Evolutionary conservation across 1,140 invertebrate genomes (phyloP).

Genomic region (Halyomorpha halys): DNA sequence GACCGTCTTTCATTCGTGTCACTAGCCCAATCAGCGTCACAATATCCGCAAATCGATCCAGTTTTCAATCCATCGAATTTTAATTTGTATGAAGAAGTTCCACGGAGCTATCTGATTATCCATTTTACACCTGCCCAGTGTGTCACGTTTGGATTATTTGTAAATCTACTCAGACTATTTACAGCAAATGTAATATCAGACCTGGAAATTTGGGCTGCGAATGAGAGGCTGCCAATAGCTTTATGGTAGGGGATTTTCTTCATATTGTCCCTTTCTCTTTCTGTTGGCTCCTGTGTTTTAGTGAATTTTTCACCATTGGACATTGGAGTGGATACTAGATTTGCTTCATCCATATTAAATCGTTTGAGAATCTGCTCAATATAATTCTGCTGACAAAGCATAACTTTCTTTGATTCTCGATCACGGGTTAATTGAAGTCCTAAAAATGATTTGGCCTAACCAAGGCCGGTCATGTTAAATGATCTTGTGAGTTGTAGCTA

Average conservation of each 20-base stretch:
- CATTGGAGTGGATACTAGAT: no score
- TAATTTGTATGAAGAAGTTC: neutral
- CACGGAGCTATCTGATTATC: neutral
- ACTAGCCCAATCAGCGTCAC: constrained; percentile 2
- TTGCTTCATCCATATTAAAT: no score
- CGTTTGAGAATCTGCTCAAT: no score
- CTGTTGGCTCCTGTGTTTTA: no score
- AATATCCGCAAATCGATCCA: neutral
- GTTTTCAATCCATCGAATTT: neutral
- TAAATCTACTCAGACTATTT: neutral
- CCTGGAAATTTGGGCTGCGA: constrained; percentile 4
- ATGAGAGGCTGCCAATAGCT: no score
- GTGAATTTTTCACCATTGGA: no score
- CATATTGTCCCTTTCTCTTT: no score
- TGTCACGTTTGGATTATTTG: neutral
- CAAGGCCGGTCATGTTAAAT: neutral
- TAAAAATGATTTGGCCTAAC: neutral
- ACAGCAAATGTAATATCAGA: neutral
- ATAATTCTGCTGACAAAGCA: no score
- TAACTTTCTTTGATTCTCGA: no score
- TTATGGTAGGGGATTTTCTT: no score
- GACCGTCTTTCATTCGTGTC: neutral
- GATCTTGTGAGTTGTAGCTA: neutral
- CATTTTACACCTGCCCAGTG: neutral
- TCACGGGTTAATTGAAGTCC: neutral